Evolutionary conservation across 2,888 invertebrate genomes (phyloP).

Genomic region (Drosophila mercatorum): DNA sequence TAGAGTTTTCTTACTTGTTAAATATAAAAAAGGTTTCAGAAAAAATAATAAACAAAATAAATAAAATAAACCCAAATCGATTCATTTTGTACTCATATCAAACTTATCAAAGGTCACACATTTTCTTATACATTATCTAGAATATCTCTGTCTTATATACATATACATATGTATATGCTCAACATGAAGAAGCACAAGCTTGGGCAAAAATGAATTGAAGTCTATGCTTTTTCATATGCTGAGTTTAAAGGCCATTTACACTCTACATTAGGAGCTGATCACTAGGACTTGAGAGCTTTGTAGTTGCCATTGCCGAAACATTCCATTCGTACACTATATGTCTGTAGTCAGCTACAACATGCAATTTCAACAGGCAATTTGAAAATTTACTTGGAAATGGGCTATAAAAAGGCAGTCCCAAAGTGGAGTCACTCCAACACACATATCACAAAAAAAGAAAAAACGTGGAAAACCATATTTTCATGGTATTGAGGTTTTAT

Average conservation of each 20-base stretch:
- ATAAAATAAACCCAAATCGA: neutral
- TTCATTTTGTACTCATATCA: neutral
- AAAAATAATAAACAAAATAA: too few species aligned
- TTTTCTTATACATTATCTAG: neutral
- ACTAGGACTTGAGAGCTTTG: constrained; percentile 5
- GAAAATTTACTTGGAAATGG: constrained; percentile 49
- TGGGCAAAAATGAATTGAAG: neutral
- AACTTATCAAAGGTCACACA: neutral
- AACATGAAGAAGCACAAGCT: too few species aligned
- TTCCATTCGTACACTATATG: constrained; percentile 19
- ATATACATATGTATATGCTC: neutral
- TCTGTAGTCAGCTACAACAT: constrained; percentile 40
- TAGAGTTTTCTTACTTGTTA: too few species aligned
- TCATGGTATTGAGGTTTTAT: constrained; percentile 37
- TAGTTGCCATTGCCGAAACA: constrained; percentile 7
- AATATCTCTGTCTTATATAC: neutral
- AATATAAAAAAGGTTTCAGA: too few species aligned
- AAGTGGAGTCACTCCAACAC: constrained; percentile 8
- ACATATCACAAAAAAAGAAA: constrained; percentile 11
- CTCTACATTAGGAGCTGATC: constrained; percentile 7
- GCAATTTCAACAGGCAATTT: constrained; percentile 49
- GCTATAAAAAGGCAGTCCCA: constrained; percentile 47
- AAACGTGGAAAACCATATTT: constrained; percentile 28
- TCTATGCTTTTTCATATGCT: neutral
- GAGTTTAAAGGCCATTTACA: neutral